These are phyloP conservation scores for Oreochromis spilurus DNA, from an alignment of 2,113 vertebrate species.

Conservation along the genomic window DNA sequence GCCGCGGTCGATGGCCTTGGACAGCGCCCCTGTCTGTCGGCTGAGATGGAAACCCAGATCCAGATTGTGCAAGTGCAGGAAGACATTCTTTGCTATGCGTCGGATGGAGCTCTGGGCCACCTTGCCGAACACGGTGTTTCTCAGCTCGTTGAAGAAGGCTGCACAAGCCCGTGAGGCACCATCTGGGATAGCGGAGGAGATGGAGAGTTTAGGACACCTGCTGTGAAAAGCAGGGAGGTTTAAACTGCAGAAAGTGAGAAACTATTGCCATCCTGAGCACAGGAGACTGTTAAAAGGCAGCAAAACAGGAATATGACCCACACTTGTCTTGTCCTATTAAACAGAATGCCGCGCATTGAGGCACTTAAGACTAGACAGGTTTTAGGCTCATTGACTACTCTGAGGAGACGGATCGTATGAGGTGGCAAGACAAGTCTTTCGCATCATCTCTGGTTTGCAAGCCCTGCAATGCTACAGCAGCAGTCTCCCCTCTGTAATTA, in stretches of 20 bases:
- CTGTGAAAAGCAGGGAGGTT: constrained; percentile 32
- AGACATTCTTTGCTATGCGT: constrained; percentile 94
- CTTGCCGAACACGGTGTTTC: constrained; percentile 95
- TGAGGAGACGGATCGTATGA: neutral
- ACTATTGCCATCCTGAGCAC: neutral
- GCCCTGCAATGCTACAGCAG: constrained; percentile 14
- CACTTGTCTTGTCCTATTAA: neutral
- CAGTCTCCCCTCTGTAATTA: constrained; percentile 50
- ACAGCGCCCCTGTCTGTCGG: constrained; percentile 92
- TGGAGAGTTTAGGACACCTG: constrained; percentile 25
- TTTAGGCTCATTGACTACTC: neutral
- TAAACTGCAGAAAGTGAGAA: constrained; percentile 5
- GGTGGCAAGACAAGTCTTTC: neutral
- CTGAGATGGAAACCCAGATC: constrained; percentile 94
- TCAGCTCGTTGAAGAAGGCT: constrained; percentile 92
- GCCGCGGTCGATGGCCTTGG: constrained; percentile 96
- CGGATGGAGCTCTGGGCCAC: constrained; percentile 97
- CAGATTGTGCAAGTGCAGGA: constrained; percentile 94
- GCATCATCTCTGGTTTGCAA: constrained; percentile 24
- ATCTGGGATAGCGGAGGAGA: constrained; percentile 74
- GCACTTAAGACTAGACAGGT: neutral
- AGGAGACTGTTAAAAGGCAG: neutral
- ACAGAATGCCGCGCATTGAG: neutral
- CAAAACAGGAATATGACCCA: neutral
- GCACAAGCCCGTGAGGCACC: constrained; percentile 85